Evolutionary conservation across 92 coral and sea anemone species (phyloP).

Genomic region (Porites lobata): DNA sequence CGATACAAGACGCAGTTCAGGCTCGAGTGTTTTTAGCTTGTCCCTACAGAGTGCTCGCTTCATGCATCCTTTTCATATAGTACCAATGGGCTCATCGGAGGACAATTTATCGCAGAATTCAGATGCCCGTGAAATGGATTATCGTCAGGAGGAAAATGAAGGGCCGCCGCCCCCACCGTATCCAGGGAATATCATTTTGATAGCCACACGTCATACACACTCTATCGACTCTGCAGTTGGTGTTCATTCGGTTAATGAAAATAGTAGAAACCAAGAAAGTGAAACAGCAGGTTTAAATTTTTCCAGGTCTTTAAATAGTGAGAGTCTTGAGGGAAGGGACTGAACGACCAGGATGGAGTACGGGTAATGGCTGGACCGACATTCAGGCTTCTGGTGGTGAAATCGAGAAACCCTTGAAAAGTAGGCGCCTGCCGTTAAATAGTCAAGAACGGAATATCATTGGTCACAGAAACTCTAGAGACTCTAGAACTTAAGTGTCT

Average conservation of each 20-base stretch:
- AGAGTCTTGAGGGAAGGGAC: neutral
- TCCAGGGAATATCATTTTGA: constrained; percentile 46
- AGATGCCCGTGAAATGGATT: constrained; percentile 8
- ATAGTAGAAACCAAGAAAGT: neutral
- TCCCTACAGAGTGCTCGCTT: constrained; percentile 32
- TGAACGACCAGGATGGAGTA: neutral
- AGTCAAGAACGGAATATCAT: neutral
- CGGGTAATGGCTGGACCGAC: constrained; percentile 23
- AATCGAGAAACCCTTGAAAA: neutral
- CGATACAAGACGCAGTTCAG: constrained; percentile 43
- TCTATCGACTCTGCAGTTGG: neutral
- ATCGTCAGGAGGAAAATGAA: constrained; percentile 56
- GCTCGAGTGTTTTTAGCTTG: constrained; percentile 33
- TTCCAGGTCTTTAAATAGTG: neutral
- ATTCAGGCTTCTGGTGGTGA: neutral
- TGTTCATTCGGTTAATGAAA: neutral
- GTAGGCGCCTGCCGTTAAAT: neutral
- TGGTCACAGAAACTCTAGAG: neutral
- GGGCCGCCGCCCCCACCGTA: constrained; percentile 77
- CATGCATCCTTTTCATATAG: constrained; percentile 2
- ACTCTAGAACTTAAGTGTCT: neutral
- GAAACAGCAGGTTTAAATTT: neutral
- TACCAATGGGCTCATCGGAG: neutral
- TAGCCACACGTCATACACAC: neutral
- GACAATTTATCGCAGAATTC: constrained; percentile 12